Percentiles rank a stretch among this genome's conserved stretches.
phyloP scores from a whole-genome alignment of 2,888 invertebrate genomes.

The Platynereis dumerilii region DNA sequence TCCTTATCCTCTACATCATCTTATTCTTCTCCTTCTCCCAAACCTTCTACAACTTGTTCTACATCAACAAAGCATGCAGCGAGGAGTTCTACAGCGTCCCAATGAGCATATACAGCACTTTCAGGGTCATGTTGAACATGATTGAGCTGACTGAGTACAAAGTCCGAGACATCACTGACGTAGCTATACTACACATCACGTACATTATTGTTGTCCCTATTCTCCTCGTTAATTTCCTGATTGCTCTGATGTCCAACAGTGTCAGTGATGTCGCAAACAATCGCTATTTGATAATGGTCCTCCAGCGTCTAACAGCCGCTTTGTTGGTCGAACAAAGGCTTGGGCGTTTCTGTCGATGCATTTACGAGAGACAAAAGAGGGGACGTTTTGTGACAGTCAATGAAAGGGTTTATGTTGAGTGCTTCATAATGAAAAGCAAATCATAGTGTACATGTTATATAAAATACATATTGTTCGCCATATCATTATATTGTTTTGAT shows the following conservation, averaged over 20 bases:
- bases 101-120: constrained; percentile 25
- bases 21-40: constrained; percentile 26
- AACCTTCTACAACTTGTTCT: constrained; percentile 24
- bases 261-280: constrained; percentile 25
- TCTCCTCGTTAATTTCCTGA: constrained; percentile 31
- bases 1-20: constrained; percentile 23
- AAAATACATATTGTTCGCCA: too few relatives aligned
- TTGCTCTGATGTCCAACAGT: constrained; percentile 29
- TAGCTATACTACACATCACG: constrained; percentile 26
- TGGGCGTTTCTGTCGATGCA: neutral
- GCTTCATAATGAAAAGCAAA: constrained; percentile 17
- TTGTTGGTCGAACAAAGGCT: constrained; percentile 21
- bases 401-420: constrained; percentile 20
- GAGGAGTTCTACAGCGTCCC: constrained; percentile 7
- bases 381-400: constrained; percentile 2
- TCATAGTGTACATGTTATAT: too few relatives aligned
- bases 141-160: constrained; percentile 23
- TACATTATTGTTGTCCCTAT: constrained; percentile 28
- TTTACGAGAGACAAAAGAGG: constrained; percentile 11
- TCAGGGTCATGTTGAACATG: constrained; percentile 29
- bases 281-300: constrained; percentile 23
- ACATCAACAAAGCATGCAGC: constrained; percentile 16
- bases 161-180: constrained; percentile 2
- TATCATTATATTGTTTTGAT: too few relatives aligned
- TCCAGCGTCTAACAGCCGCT: constrained; percentile 23